Percentiles rank a stretch among this genome's conserved stretches.
phyloP scores from a whole-genome alignment of 2,113 vertebrate species.

The Neotoma lepida region DNA sequence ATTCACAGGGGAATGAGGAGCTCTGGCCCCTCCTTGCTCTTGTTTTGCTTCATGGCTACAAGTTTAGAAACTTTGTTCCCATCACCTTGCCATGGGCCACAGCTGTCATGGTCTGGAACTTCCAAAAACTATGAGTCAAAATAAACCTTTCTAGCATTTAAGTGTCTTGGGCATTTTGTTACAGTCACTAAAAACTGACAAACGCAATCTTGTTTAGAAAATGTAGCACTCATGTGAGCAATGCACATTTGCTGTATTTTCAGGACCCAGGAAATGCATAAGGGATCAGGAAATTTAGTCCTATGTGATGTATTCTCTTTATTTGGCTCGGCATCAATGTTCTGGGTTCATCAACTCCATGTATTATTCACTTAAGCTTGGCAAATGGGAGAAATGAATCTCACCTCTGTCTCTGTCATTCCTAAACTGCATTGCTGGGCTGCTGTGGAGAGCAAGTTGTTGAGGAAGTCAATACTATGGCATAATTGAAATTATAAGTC shows the following conservation, averaged over 20 bases:
- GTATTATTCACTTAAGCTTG: neutral
- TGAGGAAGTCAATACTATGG: conserved; percentile 57
- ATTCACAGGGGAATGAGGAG: neutral
- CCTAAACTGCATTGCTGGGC: neutral
- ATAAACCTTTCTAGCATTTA: neutral
- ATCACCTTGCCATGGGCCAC: neutral
- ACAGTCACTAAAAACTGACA: neutral
- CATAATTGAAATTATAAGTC: conserved; percentile 68
- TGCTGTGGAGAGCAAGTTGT: conserved; percentile 44
- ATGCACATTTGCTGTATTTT: neutral
- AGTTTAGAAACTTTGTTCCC: neutral
- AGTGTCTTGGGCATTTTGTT: neutral
- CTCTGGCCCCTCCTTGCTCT: neutral
- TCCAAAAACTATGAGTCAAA: neutral
- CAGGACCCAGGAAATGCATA: neutral
- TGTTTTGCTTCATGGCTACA: neutral
- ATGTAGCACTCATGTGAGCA: neutral
- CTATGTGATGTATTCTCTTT: neutral
- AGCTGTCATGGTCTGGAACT: neutral
- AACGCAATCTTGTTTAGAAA: conserved; percentile 16
- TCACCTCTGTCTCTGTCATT: neutral
- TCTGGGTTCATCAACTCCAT: neutral
- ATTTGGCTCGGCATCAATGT: neutral
- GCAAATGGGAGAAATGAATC: conserved; percentile 17
- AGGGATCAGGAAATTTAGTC: neutral